Evolutionary conservation across 2,888 invertebrate species (phyloP), one percentile per base, ranked within the genome.

Genomic region (Dendrolimus pini): DNA sequence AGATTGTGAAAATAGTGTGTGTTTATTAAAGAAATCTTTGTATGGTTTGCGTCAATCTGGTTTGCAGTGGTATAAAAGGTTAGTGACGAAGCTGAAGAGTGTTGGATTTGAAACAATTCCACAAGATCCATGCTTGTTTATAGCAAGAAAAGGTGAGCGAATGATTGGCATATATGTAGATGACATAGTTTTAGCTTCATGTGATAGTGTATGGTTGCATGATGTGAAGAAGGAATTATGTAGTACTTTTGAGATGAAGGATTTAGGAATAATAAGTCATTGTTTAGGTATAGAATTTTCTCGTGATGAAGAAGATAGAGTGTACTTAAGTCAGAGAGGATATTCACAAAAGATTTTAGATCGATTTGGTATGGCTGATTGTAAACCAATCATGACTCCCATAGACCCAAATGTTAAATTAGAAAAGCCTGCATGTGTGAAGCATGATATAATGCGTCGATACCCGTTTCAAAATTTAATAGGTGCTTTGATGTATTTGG

Each of bases 401-500:
- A 54, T 54, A 18, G 54, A 54, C 7, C 10, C 30, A 18, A 54
- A 54, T 54, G 54, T 18, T 13, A 54, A 54, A 18, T 18, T 54
- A 54, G 54, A 54, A 18, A 54, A 18, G 30, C 18, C 54, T 54
- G 10, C 7, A 9, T 18, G 30, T 18, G 10, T 18, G 18, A 54
- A 18, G 7, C 7, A 8, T 18, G 30, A 13, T 13, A 9, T 54
- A 10, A 54, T 54, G 54, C n/a, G 10, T 18, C 54, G 7, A 7
- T 54, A 18, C 10, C 13, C 30, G 52, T 61, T 53, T 61, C 58
- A 54, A 54, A 54, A 14, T 54, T 54, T 64, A 3, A 58, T 64
- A 10, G 64, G 61, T 54, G 62, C 47, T n/a, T n/a, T 70, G 2
- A 65, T 69, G 65, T 66, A 65, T 58, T 1, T 67, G 30, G 60